Evolutionary conservation across 2,888 invertebrate species (phyloP).

Genomic region (Chloromyia formosa): DNA sequence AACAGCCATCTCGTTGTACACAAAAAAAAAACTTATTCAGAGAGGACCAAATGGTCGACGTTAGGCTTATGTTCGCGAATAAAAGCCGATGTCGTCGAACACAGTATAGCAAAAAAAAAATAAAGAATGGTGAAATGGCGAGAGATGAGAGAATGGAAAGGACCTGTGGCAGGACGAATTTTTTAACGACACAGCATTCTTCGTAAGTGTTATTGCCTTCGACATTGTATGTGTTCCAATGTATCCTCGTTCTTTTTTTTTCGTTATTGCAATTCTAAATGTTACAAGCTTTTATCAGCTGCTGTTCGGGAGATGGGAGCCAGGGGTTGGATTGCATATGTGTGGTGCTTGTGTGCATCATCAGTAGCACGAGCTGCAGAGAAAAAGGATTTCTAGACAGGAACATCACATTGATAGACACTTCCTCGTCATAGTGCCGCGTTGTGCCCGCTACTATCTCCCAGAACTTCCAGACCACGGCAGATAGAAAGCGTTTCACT

Average conservation of each 20-base stretch:
- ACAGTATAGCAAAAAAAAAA: background rate
- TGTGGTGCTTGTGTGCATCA: background rate
- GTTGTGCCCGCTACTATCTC: background rate
- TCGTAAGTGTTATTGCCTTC: conserved; percentile 40
- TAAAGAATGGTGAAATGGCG: too few relatives aligned
- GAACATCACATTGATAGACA: conserved; percentile 33
- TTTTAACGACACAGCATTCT: conserved; percentile 41
- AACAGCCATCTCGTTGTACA: conserved; percentile 17
- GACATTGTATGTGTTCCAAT: conserved; percentile 22
- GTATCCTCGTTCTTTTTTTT: background rate
- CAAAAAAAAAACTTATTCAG: background rate
- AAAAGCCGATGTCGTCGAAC: conserved; percentile 20
- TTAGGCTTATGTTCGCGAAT: conserved; percentile 42
- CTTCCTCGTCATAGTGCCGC: conserved; percentile 24
- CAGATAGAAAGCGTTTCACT: conserved; percentile 41
- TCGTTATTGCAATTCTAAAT: conserved; percentile 11
- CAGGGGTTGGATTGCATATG: conserved; percentile 22
- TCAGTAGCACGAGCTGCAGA: too few relatives aligned
- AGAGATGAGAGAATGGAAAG: background rate
- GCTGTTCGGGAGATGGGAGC: background rate
- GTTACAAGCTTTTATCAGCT: conserved; percentile 15
- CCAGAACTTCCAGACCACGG: background rate
- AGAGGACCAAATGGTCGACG: conserved; percentile 28
- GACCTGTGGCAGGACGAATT: conserved; percentile 38
- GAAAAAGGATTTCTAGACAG: conserved; percentile 2